These are phyloP conservation scores for Atopsyche davidsoni DNA, from an alignment of 1,140 invertebrate genomes.

Conservation along the genomic window DNA sequence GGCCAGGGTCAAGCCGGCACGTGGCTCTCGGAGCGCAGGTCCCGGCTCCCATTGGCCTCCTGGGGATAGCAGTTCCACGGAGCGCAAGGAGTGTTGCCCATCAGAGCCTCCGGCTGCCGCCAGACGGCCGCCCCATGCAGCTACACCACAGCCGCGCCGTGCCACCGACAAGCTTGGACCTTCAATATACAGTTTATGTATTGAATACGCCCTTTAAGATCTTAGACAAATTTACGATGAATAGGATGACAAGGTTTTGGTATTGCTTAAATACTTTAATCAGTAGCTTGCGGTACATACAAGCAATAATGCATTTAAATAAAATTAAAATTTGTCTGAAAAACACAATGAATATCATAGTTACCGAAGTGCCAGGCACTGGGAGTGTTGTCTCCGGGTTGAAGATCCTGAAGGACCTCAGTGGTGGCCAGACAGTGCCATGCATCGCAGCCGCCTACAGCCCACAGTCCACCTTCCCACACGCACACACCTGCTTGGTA, in stretches of 20 bases:
- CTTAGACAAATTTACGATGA: no score
- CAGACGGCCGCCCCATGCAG: slow-evolving; percentile 56
- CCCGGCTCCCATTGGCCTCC: slow-evolving; percentile 46
- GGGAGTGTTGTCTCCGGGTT: slow-evolving; percentile 21
- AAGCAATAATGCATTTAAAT: slow-evolving; percentile 39
- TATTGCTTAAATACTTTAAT: no score
- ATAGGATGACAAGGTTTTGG: no score
- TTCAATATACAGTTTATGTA: no score
- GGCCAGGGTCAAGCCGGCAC: slow-evolving; percentile 68
- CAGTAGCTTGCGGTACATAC: slow-evolving; percentile 41
- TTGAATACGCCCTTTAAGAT: no score
- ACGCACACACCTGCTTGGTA: slow-evolving; percentile 73
- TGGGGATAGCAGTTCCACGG: slow-evolving; percentile 38
- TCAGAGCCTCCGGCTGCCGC: slow-evolving; percentile 68
- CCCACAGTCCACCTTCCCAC: slow-evolving; percentile 63
- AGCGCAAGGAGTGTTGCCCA: slow-evolving; percentile 62
- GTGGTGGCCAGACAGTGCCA: slow-evolving; percentile 64
- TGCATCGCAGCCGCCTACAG: slow-evolving; percentile 75
- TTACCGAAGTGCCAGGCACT: slow-evolving; percentile 27
- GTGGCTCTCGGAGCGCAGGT: slow-evolving; percentile 59
- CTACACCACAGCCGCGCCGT: slow-evolving; percentile 55
- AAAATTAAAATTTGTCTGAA: neutral
- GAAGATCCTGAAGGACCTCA: slow-evolving; percentile 44
- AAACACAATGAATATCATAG: neutral
- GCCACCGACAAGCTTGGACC: slow-evolving; percentile 55